A percentile compares a stretch with the other conserved stretches of the same genome.
Evolutionary conservation across 64 coral and sea anemone species (phyloP).

Genomic region (Cladopsammia gracilis): DNA sequence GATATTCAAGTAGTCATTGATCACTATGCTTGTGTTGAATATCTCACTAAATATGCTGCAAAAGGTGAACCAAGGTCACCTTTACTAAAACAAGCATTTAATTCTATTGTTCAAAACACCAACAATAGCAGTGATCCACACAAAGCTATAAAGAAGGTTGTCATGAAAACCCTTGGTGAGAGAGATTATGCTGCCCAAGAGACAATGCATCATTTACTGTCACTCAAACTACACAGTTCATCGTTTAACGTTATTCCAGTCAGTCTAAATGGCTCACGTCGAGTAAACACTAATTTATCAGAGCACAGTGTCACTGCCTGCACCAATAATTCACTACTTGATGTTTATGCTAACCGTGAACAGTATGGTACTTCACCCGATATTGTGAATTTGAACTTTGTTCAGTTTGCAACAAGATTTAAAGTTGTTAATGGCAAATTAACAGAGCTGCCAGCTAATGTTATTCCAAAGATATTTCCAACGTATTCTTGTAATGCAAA

Average conservation of each 20-base stretch:
- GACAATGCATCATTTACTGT: slow-evolving; percentile 62
- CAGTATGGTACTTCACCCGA: too few relatives aligned
- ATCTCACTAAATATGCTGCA: slow-evolving; percentile 48
- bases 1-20: slow-evolving; percentile 48
- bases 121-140: slow-evolving; percentile 45
- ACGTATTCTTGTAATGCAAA: too few relatives aligned
- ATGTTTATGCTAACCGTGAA: too few relatives aligned
- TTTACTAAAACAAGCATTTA: slow-evolving; percentile 38
- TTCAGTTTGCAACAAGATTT: too few relatives aligned
- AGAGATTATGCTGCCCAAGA: slow-evolving; percentile 64
- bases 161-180: slow-evolving; percentile 61
- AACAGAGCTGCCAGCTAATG: too few relatives aligned
- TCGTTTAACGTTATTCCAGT: slow-evolving; percentile 53
- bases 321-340: too few relatives aligned
- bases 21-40: slow-evolving; percentile 55
- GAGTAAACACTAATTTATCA: slow-evolving; percentile 30
- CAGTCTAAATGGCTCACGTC: slow-evolving; percentile 55
- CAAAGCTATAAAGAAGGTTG: slow-evolving; percentile 53
- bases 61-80: slow-evolving; percentile 52
- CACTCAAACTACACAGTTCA: slow-evolving; percentile 49
- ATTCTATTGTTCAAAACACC: slow-evolving; percentile 26
- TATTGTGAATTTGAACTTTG: too few relatives aligned
- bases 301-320: not conserved
- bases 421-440: too few relatives aligned
- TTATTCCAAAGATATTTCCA: too few relatives aligned